A percentile compares a stretch with the other conserved stretches of the same genome.
These are phyloP conservation scores for Tricholaema leucomelas DNA, from an alignment of 2,113 vertebrate species.

Conservation along the genomic window DNA sequence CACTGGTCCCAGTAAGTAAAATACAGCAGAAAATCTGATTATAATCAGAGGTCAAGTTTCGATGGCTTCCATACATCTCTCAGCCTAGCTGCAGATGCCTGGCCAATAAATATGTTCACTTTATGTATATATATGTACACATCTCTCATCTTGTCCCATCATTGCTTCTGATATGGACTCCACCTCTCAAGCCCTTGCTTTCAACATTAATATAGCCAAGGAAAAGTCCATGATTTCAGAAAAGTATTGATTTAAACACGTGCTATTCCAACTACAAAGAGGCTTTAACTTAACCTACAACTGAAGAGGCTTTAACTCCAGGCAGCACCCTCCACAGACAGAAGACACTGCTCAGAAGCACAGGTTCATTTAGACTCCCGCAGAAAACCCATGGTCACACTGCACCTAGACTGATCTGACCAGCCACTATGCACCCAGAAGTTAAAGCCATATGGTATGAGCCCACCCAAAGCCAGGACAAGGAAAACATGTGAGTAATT, in stretches of 20 bases:
- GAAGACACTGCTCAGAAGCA: not conserved
- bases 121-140: not conserved
- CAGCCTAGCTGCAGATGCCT: not conserved
- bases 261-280: not conserved
- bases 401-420: not conserved
- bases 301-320: not conserved
- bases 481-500: not conserved
- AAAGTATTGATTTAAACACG: not conserved
- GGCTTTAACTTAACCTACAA: no score
- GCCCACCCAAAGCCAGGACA: not conserved
- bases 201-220: not conserved
- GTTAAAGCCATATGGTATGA: not conserved
- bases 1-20: not conserved
- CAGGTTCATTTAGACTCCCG: not conserved
- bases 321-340: not conserved
- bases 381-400: not conserved
- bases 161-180: not conserved
- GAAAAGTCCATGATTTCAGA: not conserved
- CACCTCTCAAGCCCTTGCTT: not conserved
- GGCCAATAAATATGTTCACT: not conserved
- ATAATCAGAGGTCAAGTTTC: not conserved
- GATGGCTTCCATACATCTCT: not conserved
- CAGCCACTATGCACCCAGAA: not conserved
- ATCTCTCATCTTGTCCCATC: no score
- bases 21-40: not conserved